Conservation (phyloP, 2,888 invertebrate species). For the Apantesis nais region DNA sequence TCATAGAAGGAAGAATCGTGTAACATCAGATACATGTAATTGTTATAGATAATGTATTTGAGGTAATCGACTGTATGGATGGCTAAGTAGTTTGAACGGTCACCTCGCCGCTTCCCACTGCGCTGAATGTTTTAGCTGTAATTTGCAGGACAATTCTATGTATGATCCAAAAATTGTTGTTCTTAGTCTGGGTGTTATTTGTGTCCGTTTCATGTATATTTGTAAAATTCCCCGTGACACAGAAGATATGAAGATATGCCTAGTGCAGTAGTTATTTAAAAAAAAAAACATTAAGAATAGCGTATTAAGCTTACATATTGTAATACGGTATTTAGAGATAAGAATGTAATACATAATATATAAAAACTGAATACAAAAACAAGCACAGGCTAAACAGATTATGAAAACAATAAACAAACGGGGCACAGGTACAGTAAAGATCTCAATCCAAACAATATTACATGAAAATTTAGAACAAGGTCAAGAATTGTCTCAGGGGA, state of each 20-base stretch:
- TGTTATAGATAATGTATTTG: neutral
- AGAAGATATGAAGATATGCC: no score
- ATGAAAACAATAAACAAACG: slow-evolving; percentile 17
- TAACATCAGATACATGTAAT: neutral
- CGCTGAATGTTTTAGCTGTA: no score
- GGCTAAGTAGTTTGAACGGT: no score
- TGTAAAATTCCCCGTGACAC: no score
- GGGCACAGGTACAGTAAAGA: slow-evolving; percentile 24
- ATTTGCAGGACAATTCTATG: no score
- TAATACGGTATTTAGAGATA: slow-evolving; percentile 3
- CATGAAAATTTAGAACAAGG: slow-evolving; percentile 76
- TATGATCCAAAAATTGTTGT: no score
- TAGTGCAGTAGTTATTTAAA: no score
- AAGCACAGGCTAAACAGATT: neutral
- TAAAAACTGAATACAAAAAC: neutral
- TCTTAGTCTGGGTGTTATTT: no score
- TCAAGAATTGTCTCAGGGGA: slow-evolving; percentile 77
- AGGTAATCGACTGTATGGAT: no score
- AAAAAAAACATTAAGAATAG: neutral
- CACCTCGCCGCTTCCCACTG: no score
- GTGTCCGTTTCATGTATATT: no score
- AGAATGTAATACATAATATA: neutral
- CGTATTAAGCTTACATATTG: neutral
- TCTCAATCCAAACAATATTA: slow-evolving; percentile 46
- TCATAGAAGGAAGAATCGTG: neutral